Evolutionary conservation across 64 coral and sea anemone genomes (phyloP).

Genomic region (Stichodactyla mertensii): DNA sequence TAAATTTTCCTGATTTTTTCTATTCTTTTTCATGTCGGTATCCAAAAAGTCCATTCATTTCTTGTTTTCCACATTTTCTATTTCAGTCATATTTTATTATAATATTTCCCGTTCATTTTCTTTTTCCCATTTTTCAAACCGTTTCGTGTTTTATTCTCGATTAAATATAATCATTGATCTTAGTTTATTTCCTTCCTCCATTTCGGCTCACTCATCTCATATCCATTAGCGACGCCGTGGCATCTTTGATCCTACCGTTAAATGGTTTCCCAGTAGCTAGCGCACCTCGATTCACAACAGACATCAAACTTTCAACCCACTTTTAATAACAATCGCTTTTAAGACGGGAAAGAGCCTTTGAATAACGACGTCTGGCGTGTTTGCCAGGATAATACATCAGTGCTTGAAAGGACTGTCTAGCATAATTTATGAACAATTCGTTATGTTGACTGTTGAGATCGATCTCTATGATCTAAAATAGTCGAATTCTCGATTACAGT

Average conservation of each 20-base stretch:
- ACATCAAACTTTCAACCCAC: not conserved
- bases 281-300: not conserved
- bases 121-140: not conserved
- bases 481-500: not conserved
- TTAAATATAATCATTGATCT: too few species aligned
- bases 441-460: not conserved
- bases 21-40: too few species aligned
- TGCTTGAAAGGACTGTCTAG: not conserved
- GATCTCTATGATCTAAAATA: not conserved
- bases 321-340: not conserved
- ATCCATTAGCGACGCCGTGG: not conserved
- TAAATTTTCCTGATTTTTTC: too few species aligned
- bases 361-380: not conserved
- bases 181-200: too few species aligned
- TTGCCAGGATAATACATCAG: not conserved
- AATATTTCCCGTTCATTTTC: not conserved
- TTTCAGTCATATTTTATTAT: not conserved
- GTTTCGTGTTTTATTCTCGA: not conserved
- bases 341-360: not conserved
- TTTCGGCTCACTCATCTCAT: too few species aligned
- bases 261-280: not conserved
- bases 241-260: not conserved
- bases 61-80: not conserved
- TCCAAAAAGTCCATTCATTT: not conserved
- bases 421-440: conserved; percentile 1